A percentile compares a stretch with the other conserved stretches of the same genome.
Evolutionary conservation across 2,113 vertebrate species (phyloP).

Genomic region (Poeciliopsis turrubarensis): DNA sequence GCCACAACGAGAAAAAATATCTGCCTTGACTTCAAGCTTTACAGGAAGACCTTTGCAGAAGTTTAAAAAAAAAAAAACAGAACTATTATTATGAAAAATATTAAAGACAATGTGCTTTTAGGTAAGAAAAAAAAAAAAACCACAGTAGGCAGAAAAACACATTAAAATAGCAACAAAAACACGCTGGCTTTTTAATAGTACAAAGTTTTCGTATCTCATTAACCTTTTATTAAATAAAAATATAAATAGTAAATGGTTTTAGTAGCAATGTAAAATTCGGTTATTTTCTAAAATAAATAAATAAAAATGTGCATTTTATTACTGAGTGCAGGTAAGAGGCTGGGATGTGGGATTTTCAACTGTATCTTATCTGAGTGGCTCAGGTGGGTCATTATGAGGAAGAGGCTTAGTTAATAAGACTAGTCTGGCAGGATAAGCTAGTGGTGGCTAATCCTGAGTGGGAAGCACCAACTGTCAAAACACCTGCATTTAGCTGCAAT

Average conservation of each 20-base stretch:
- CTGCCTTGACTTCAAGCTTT: neutral
- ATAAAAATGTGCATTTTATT: neutral
- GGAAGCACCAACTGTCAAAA: slow-evolving; percentile 2
- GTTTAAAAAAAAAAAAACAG: too few relatives aligned
- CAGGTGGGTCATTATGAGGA: neutral
- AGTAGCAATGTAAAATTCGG: neutral
- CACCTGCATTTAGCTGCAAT: neutral
- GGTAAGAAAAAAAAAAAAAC: neutral
- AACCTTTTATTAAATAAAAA: neutral
- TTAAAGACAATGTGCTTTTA: neutral
- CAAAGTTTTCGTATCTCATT: neutral
- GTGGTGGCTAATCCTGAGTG: slow-evolving; percentile 1
- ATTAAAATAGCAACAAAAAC: neutral
- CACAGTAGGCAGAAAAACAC: neutral
- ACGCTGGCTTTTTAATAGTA: neutral
- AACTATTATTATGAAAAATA: neutral
- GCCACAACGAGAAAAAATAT: neutral
- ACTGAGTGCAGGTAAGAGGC: neutral
- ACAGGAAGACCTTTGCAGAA: too few relatives aligned
- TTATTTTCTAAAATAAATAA: neutral
- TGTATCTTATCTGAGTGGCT: neutral
- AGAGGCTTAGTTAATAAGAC: neutral
- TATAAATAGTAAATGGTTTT: neutral
- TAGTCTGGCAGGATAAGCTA: neutral
- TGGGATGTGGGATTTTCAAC: neutral